Conservation (phyloP, 1,140 invertebrate genomes). For the Antheraea pernyi region DNA sequence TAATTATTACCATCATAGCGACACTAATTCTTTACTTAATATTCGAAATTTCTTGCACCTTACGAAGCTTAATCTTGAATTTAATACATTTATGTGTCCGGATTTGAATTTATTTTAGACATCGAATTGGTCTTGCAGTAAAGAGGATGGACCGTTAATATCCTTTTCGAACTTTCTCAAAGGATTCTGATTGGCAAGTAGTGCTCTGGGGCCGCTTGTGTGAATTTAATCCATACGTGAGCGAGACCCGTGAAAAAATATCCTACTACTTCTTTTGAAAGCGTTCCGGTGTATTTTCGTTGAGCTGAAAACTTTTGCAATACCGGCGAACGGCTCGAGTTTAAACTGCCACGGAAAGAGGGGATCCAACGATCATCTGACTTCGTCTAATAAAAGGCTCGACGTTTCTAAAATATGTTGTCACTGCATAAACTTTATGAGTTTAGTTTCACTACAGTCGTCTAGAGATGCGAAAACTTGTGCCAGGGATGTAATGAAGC, state of each 20-base stretch:
- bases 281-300: constrained; percentile 76
- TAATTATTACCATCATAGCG: too few species aligned
- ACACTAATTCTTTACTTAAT: too few species aligned
- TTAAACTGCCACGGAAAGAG: constrained; percentile 62
- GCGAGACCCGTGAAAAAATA: constrained; percentile 56
- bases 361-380: constrained; percentile 65
- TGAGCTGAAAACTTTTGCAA: constrained; percentile 76
- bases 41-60: too few species aligned
- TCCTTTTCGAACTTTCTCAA: constrained; percentile 29
- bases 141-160: constrained; percentile 16
- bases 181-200: constrained; percentile 65
- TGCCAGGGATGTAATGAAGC: constrained; percentile 35
- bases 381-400: constrained; percentile 67
- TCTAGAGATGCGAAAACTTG: constrained; percentile 57
- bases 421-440: constrained; percentile 75
- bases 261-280: constrained; percentile 69
- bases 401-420: constrained; percentile 72
- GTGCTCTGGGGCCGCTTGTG: constrained; percentile 28
- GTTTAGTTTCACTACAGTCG: constrained; percentile 52
- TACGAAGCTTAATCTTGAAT: too few species aligned
- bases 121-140: not conserved
- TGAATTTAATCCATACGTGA: constrained; percentile 65
- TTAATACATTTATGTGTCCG: not conserved
- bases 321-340: constrained; percentile 61
- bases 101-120: not conserved